Evolutionary conservation across 23 tunicate species (phyloP).

Genomic region (Trididemnum clinides): DNA sequence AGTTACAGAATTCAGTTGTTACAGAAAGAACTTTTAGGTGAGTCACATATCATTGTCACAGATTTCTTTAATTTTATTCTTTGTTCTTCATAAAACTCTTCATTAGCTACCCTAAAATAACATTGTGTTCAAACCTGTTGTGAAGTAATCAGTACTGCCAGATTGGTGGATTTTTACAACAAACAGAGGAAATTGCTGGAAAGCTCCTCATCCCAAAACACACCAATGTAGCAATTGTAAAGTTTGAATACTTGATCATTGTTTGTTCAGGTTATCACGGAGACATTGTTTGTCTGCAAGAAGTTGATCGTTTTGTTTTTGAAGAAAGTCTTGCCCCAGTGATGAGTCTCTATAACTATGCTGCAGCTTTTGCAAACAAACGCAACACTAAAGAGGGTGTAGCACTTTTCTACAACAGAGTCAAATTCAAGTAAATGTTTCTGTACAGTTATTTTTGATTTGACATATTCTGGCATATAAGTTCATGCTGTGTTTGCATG

Average conservation of each 20-base stretch:
- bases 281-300: constrained; percentile 90
- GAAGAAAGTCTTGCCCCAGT: constrained; percentile 57
- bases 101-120: too few relatives aligned
- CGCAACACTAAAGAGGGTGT: constrained; percentile 80
- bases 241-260: too few relatives aligned
- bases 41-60: background rate
- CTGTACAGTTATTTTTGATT: too few relatives aligned
- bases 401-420: constrained; percentile 66
- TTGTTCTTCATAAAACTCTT: too few relatives aligned
- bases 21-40: constrained; percentile 74
- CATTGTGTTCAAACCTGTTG: too few relatives aligned
- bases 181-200: too few relatives aligned
- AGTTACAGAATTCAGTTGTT: constrained; percentile 76
- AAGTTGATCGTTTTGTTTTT: constrained; percentile 77
- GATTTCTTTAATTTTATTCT: background rate
- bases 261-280: constrained; percentile 84
- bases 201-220: too few relatives aligned
- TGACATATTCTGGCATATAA: background rate
- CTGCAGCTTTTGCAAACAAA: constrained; percentile 72
- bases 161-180: too few relatives aligned
- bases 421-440: constrained; percentile 67
- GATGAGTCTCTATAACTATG: constrained; percentile 60
- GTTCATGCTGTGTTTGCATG: background rate
- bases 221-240: too few relatives aligned
- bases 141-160: too few relatives aligned